phyloP scores from a whole-genome alignment of 2,888 invertebrate genomes.

The Balanococcus diminutus region DNA sequence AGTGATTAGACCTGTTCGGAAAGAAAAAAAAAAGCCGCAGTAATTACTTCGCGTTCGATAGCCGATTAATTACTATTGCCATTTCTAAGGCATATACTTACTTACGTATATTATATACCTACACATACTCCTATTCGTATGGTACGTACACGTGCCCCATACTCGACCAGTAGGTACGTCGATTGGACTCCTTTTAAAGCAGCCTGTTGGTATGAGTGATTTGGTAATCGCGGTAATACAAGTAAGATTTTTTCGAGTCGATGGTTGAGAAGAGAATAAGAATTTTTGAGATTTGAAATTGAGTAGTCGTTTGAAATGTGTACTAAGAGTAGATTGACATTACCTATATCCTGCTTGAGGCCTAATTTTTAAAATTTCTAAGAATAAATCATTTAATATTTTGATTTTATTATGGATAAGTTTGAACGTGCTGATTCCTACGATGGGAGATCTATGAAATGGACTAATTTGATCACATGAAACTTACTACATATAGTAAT shows the following conservation, averaged over 20 bases:
- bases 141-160: not conserved
- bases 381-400: too few species aligned
- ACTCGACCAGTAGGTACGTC: not conserved
- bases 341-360: not conserved
- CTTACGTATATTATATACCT: not conserved
- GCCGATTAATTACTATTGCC: not conserved
- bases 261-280: not conserved
- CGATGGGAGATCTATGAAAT: too few species aligned
- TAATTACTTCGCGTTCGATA: not conserved
- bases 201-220: not conserved
- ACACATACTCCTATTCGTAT: not conserved
- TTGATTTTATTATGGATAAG: too few species aligned
- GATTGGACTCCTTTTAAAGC: not conserved
- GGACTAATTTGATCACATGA: too few species aligned
- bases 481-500: too few species aligned
- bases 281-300: not conserved
- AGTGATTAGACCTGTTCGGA: not conserved
- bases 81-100: not conserved
- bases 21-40: not conserved
- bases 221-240: not conserved
- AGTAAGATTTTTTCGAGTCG: not conserved
- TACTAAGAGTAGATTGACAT: too few species aligned
- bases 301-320: not conserved
- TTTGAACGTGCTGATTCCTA: too few species aligned
- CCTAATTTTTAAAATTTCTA: too few species aligned